Evolutionary conservation across 2,113 vertebrate species (phyloP).

Genomic region (Leptobrachium ailaonicum): DNA sequence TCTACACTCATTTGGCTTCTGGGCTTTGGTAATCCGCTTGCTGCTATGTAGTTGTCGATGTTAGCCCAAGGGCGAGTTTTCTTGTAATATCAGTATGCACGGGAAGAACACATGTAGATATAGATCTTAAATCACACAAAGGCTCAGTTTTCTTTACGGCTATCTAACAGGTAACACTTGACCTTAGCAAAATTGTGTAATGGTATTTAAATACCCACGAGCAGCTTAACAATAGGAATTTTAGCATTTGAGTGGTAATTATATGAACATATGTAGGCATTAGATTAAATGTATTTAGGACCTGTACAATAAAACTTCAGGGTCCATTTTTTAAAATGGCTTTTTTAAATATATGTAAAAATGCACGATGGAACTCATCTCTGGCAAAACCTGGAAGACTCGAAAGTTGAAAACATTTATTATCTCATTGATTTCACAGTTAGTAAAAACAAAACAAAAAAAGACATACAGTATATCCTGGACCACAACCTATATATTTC

Average conservation of each 20-base stretch:
- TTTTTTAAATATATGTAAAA: too few species aligned
- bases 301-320: too few species aligned
- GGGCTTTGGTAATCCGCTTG: conserved; percentile 9
- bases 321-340: too few species aligned
- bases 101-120: conserved; percentile 4
- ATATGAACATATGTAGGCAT: not conserved
- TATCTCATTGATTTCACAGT: too few species aligned
- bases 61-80: not conserved
- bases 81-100: conserved; percentile 12
- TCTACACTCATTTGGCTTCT: conserved; percentile 12
- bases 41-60: not conserved
- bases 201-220: not conserved
- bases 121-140: conserved; percentile 5
- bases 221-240: not conserved
- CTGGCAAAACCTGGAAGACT: too few species aligned
- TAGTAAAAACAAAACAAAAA: too few species aligned
- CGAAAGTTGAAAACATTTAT: too few species aligned
- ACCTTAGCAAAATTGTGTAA: conserved; percentile 1
- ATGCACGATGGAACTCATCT: too few species aligned
- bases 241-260: not conserved
- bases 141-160: not conserved
- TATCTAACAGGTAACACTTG: conserved; percentile 22
- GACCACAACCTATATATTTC: too few species aligned
- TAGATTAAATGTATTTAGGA: too few species aligned
- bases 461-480: too few species aligned